Percentiles rank a stretch among this genome's conserved stretches.
Conservation (phyloP, 2,113 vertebrate species). For the Fukomys damarensis region DNA sequence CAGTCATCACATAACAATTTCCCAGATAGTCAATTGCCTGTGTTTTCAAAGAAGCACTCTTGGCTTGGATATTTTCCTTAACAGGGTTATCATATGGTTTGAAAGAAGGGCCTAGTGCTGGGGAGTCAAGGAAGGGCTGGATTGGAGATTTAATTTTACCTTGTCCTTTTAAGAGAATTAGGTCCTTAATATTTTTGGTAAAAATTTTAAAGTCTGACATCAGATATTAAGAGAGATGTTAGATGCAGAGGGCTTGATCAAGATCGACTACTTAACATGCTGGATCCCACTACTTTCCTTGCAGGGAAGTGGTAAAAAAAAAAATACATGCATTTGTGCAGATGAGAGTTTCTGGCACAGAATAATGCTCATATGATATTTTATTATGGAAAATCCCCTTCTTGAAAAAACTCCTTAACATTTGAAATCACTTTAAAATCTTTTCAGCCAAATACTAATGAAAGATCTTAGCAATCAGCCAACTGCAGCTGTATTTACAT, state of each 20-base stretch:
- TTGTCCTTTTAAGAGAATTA: neutral
- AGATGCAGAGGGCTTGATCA: neutral
- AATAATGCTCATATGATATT: neutral
- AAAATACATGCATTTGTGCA: neutral
- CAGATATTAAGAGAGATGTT: neutral
- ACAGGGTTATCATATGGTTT: neutral
- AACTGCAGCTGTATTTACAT: neutral
- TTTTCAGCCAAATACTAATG: slow-evolving; percentile 37
- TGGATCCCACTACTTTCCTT: neutral
- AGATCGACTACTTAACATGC: neutral
- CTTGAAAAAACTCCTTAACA: neutral
- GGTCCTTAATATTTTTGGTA: neutral
- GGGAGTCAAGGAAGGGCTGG: neutral
- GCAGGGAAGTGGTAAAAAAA: neutral
- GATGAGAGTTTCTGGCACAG: neutral
- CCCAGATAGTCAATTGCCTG: neutral
- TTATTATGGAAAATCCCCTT: slow-evolving; percentile 31
- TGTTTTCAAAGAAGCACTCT: neutral
- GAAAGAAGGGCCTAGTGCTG: neutral
- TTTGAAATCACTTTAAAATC: slow-evolving; percentile 24
- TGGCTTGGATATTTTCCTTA: neutral
- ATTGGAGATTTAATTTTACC: neutral
- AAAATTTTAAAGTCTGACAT: neutral
- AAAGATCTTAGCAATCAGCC: slow-evolving; percentile 16
- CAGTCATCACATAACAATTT: neutral